Evolutionary conservation across 37 sponge, comb jelly and placozoan species (phyloP), one percentile per base, ranked within the genome.

Genomic region (Eunapius fragilis): DNA sequence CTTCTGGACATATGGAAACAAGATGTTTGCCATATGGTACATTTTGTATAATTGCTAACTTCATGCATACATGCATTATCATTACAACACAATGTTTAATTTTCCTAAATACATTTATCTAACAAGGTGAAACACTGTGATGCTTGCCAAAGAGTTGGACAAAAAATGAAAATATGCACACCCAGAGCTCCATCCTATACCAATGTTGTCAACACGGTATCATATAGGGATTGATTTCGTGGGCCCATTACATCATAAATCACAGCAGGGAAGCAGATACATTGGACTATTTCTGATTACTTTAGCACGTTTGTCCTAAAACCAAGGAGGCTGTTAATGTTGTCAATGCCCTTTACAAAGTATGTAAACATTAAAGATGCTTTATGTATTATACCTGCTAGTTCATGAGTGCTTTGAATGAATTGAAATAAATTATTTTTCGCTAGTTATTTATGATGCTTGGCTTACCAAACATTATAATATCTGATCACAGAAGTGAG

Each of bases 1-100:
- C 82, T 34, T 48, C 82, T 82, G 82, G 82, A 70, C 82, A 82
- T 28, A 17, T 68, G 77, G 85, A 78, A 34, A 85, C 50, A 23
- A 33, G 81, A 81, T 35, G 71, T 81, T 25, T 70, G 69, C 70
- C 35, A 81, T 69, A 69, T 34, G 27, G 70, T 69, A 69, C 58
- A 69, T 80, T 32, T 32, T 31, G 27, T 23, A 75, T 68, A 78
- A 4, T 80, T 80, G 67, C 58, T 58, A 58, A 58, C 58, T 58
- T 58, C 58, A 58, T 58, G 58, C 58, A 58, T 72, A 34, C 74
- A 72, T 10, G 32, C 10, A 37, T 27, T 77, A 77, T 38, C 25
- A 35, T 41, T 41, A 41, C 41, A 41, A 3, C 41, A 41, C 41
- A 41, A 41, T 77, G 78, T 77, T 31, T 37, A 36, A 31, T 37